phyloP scores from a whole-genome alignment of 1,140 invertebrate genomes.

The Philotrypesis tridentata region DNA sequence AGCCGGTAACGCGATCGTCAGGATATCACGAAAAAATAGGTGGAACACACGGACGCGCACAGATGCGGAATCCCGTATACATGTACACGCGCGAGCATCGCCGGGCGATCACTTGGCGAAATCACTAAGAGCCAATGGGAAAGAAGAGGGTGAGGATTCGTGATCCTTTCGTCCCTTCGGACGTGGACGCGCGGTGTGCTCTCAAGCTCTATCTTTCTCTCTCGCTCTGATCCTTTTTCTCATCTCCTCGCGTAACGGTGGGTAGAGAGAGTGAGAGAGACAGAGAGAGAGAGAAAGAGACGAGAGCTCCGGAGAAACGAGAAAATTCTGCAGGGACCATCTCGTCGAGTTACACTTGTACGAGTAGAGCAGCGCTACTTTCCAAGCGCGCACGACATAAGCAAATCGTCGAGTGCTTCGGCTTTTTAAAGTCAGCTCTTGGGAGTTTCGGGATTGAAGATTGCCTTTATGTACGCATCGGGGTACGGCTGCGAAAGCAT shows the following conservation, averaged over 20 bases:
- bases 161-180: not conserved
- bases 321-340: not conserved
- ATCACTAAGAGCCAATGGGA: slow-evolving; percentile 21
- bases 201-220: not conserved
- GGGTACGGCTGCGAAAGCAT: too few species aligned
- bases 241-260: not conserved
- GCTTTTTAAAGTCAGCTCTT: not conserved
- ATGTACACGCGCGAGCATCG: not conserved
- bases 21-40: not conserved
- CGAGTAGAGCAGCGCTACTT: not conserved
- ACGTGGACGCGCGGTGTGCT: not conserved
- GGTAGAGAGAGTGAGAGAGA: too few species aligned
- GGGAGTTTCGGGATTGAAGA: not conserved
- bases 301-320: not conserved
- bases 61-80: not conserved
- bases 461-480: too few species aligned
- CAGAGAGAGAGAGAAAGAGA: too few species aligned
- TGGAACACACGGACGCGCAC: too few species aligned
- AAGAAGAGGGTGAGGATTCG: slow-evolving; percentile 2
- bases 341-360: not conserved
- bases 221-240: slow-evolving; percentile 2
- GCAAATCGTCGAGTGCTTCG: not conserved
- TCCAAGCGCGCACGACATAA: not conserved
- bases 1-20: too few species aligned
- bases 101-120: slow-evolving; percentile 7